These are phyloP conservation scores for Goniozus legneri DNA, from an alignment of 1,140 invertebrate genomes.

Conservation along the genomic window DNA sequence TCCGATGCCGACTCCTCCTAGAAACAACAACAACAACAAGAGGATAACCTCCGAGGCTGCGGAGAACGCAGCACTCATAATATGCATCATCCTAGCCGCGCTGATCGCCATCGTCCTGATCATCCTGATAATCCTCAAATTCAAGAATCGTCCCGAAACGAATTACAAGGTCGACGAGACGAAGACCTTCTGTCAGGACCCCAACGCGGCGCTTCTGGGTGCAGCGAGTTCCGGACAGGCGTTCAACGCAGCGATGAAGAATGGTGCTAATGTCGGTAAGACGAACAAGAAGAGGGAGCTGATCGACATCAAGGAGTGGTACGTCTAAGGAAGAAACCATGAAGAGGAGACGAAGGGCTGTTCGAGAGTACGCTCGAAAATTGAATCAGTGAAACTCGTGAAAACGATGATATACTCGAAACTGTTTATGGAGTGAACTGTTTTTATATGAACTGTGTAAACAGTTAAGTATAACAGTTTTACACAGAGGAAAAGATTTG, in stretches of 20 bases:
- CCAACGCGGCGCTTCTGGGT: slow-evolving; percentile 69
- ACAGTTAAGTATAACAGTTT: too few relatives aligned
- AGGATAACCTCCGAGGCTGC: slow-evolving; percentile 70
- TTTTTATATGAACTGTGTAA: too few relatives aligned
- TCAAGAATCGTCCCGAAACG: slow-evolving; percentile 80
- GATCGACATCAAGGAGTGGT: slow-evolving; percentile 93
- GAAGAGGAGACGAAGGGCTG: background rate
- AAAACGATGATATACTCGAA: too few relatives aligned
- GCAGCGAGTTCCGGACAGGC: slow-evolving; percentile 51
- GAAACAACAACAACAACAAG: slow-evolving; percentile 54
- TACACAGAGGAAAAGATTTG: too few relatives aligned
- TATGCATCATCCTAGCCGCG: slow-evolving; percentile 86
- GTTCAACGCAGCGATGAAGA: slow-evolving; percentile 46
- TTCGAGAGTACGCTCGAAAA: too few relatives aligned
- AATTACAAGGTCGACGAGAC: slow-evolving; percentile 90
- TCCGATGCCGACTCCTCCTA: slow-evolving; percentile 32
- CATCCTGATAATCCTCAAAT: slow-evolving; percentile 84
- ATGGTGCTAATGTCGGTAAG: slow-evolving; percentile 43
- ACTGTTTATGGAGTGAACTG: too few relatives aligned
- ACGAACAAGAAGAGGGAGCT: slow-evolving; percentile 72
- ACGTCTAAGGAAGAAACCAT: slow-evolving; percentile 63
- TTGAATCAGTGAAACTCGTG: too few relatives aligned
- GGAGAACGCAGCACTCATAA: slow-evolving; percentile 73
- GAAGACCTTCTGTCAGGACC: slow-evolving; percentile 70
- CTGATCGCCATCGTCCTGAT: slow-evolving; percentile 89